phyloP scores from a whole-genome alignment of 2,888 invertebrate genomes.

The Amphiduros pacificus region DNA sequence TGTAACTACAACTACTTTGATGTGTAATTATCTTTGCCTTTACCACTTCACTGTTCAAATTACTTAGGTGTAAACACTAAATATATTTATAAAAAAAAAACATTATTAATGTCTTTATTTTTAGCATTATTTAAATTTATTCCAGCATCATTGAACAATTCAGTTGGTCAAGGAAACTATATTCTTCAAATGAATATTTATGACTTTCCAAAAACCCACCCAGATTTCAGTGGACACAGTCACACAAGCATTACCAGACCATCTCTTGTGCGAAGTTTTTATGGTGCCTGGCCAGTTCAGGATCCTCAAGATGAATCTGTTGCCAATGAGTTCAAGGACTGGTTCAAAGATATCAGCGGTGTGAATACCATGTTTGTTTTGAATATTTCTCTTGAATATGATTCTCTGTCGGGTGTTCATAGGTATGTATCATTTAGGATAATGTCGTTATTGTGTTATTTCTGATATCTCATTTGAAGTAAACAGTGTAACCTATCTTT shows the following conservation, averaged over 20 bases:
- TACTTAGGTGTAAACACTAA: no score
- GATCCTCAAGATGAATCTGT: conserved; percentile 34
- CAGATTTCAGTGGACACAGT: conserved; percentile 21
- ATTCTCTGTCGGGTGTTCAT: no score
- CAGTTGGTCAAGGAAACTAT: conserved; percentile 18
- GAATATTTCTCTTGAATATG: conserved; percentile 11
- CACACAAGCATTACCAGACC: conserved; percentile 19
- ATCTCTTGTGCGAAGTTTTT: conserved; percentile 33
- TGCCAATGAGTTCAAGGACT: conserved; percentile 39
- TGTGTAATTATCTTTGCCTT: no score
- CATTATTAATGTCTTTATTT: no score
- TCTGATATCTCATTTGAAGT: no score
- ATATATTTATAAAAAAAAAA: no score
- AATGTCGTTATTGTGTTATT: no score
- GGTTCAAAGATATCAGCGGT: conserved; percentile 30
- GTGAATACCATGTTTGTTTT: conserved; percentile 25
- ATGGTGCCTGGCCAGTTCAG: conserved; percentile 32
- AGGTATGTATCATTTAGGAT: no score
- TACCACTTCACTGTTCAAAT: no score
- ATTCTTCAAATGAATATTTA: conserved; percentile 31
- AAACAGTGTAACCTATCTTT: no score
- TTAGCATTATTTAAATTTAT: no score
- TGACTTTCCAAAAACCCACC: conserved; percentile 28
- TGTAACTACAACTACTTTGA: conserved; percentile 26
- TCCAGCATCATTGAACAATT: conserved; percentile 13